Conservation (phyloP, 2,797 vertebrate species). For the Lagodon rhomboides region DNA sequence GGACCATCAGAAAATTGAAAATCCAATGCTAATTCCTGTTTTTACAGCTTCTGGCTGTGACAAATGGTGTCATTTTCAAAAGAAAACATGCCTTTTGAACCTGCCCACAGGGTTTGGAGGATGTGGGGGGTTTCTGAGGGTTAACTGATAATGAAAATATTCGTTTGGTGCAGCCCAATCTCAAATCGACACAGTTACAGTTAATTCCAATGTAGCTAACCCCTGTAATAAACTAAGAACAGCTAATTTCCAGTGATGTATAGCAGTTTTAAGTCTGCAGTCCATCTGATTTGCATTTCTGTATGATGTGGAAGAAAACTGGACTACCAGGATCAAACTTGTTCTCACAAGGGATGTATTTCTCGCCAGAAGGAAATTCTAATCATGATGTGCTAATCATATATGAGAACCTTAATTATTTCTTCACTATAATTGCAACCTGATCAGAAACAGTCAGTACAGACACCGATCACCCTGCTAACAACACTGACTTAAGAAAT, state of each 20-base stretch:
- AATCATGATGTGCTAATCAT: slow-evolving; percentile 16
- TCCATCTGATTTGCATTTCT: slow-evolving; percentile 2
- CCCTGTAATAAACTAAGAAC: background rate
- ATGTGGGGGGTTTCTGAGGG: no score
- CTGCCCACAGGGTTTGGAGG: no score
- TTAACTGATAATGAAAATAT: no score
- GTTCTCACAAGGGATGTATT: background rate
- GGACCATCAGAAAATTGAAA: no score
- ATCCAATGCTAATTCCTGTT: no score
- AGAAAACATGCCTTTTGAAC: no score
- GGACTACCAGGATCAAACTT: background rate
- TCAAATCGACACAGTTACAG: no score
- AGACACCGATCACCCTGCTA: background rate
- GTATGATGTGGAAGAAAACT: slow-evolving; percentile 6
- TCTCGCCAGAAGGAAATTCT: slow-evolving; percentile 22
- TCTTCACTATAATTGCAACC: background rate
- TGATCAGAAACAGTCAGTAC: background rate
- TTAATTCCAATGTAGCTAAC: background rate
- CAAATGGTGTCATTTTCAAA: no score
- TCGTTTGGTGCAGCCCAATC: no score
- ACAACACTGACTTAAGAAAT: background rate
- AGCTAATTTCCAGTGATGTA: background rate
- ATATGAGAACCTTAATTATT: slow-evolving; percentile 1
- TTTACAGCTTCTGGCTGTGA: no score
- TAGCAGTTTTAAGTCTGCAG: slow-evolving; percentile 5